A percentile compares a stretch with the other conserved stretches of the same genome.
phyloP scores from a whole-genome alignment of 2,888 invertebrate species.

The Rhagonycha lutea region DNA sequence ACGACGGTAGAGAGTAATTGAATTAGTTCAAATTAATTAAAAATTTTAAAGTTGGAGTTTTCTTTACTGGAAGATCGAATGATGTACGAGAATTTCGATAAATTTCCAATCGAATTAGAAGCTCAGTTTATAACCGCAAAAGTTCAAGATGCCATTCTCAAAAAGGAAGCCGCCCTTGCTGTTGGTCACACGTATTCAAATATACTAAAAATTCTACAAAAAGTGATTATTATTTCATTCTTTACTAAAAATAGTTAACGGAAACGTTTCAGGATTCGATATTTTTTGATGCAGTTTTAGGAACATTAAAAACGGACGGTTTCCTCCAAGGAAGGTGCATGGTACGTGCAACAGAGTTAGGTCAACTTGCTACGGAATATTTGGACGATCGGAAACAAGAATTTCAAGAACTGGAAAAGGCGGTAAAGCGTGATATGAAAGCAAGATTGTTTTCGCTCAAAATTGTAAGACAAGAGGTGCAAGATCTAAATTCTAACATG shows the following conservation, averaged over 20 bases:
- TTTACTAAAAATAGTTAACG: neutral
- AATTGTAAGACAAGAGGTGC: slow-evolving; percentile 54
- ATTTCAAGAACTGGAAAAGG: slow-evolving; percentile 62
- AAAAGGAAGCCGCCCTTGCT: slow-evolving; percentile 67
- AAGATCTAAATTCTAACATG: slow-evolving; percentile 53
- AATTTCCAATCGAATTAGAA: slow-evolving; percentile 58
- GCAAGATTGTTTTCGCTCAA: slow-evolving; percentile 63
- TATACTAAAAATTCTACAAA: slow-evolving; percentile 66
- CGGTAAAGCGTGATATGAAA: slow-evolving; percentile 67
- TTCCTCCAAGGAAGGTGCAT: slow-evolving; percentile 65
- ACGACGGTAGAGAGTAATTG: neutral
- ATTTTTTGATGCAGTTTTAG: slow-evolving; percentile 66
- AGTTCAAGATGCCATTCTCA: slow-evolving; percentile 66
- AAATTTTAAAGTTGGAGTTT: slow-evolving; percentile 55
- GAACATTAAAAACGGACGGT: slow-evolving; percentile 63
- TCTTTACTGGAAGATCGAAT: slow-evolving; percentile 61
- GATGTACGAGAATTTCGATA: slow-evolving; percentile 56
- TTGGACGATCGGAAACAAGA: slow-evolving; percentile 66
- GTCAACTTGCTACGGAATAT: slow-evolving; percentile 70
- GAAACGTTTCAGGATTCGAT: slow-evolving; percentile 61
- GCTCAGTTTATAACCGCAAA: slow-evolving; percentile 65
- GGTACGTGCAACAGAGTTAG: slow-evolving; percentile 67
- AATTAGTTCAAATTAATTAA: neutral
- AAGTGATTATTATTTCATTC: slow-evolving; percentile 53
- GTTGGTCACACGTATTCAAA: slow-evolving; percentile 65